Percentiles rank a stretch among this genome's conserved stretches.
Evolutionary conservation across 2,888 invertebrate genomes (phyloP).

Genomic region (Allacma fusca): DNA sequence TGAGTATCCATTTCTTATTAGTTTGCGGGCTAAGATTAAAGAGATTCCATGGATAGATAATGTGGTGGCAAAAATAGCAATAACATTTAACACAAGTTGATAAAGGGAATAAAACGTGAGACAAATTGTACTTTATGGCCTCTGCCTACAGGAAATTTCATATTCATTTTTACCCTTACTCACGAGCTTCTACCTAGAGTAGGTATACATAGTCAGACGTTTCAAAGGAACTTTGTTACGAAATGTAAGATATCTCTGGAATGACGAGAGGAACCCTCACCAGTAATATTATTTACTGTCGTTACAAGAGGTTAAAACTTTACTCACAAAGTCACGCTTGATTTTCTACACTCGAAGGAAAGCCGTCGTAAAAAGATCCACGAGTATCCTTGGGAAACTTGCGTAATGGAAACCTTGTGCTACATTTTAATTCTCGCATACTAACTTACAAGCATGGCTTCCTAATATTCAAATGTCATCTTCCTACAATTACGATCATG

Average conservation of each 20-base stretch:
- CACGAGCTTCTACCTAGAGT: too few relatives aligned
- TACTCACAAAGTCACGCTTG: conserved; percentile 8
- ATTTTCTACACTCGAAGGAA: conserved; percentile 11
- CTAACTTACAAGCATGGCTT: too few relatives aligned
- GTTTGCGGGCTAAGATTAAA: conserved; percentile 35
- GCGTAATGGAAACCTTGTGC: conserved; percentile 1
- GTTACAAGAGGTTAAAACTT: conserved; percentile 6
- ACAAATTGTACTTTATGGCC: conserved; percentile 30
- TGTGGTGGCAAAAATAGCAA: conserved; percentile 45
- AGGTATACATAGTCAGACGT: background rate
- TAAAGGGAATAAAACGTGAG: conserved; percentile 17
- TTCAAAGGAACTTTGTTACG: background rate
- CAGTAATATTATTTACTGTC: background rate
- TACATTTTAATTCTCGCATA: conserved; percentile 3
- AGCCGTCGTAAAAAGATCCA: background rate
- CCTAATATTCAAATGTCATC: too few relatives aligned
- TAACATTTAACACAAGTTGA: background rate
- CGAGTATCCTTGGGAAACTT: conserved; percentile 16
- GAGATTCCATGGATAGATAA: conserved; percentile 31
- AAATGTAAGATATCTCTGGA: background rate
- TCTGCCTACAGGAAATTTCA: conserved; percentile 12
- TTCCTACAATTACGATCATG: too few relatives aligned
- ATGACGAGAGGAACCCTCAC: background rate
- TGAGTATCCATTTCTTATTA: background rate
- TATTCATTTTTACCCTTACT: background rate